phyloP scores from a whole-genome alignment of 1,140 invertebrate species.

The Papilio xuthus region DNA sequence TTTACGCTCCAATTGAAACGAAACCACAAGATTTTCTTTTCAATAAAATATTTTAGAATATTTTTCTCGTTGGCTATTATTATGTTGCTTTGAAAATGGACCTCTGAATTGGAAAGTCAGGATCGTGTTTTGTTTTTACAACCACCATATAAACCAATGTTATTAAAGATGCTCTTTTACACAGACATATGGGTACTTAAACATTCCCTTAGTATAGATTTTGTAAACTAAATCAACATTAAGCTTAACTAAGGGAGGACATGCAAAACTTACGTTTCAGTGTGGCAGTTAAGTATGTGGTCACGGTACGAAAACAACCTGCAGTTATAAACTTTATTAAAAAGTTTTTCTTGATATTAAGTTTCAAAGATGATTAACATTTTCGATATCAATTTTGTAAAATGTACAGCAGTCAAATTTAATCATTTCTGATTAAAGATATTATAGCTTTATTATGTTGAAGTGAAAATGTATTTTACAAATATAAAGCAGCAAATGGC shows the following conservation, averaged over 20 bases:
- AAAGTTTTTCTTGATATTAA: too few species aligned
- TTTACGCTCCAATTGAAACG: not conserved
- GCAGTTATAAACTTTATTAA: too few species aligned
- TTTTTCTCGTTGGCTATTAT: not conserved
- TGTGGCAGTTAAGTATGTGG: too few species aligned
- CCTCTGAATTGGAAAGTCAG: not conserved
- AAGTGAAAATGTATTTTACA: not conserved
- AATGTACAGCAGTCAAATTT: not conserved
- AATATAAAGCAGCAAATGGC: slow-evolving; percentile 12
- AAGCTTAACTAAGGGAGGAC: too few species aligned
- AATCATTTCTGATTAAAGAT: not conserved
- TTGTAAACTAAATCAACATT: too few species aligned
- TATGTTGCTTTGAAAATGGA: not conserved
- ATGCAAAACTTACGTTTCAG: too few species aligned
- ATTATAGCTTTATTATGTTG: not conserved
- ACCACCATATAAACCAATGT: not conserved
- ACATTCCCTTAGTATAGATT: too few species aligned
- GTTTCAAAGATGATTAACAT: too few species aligned
- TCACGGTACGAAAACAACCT: too few species aligned
- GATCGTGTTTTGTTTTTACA: not conserved
- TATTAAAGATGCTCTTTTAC: too few species aligned
- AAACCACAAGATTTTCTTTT: not conserved
- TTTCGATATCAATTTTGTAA: too few species aligned
- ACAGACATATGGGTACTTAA: too few species aligned
- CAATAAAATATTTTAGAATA: slow-evolving; percentile 5